phyloP scores from a whole-genome alignment of 2,797 vertebrate genomes.

The Siniperca undulata region DNA sequence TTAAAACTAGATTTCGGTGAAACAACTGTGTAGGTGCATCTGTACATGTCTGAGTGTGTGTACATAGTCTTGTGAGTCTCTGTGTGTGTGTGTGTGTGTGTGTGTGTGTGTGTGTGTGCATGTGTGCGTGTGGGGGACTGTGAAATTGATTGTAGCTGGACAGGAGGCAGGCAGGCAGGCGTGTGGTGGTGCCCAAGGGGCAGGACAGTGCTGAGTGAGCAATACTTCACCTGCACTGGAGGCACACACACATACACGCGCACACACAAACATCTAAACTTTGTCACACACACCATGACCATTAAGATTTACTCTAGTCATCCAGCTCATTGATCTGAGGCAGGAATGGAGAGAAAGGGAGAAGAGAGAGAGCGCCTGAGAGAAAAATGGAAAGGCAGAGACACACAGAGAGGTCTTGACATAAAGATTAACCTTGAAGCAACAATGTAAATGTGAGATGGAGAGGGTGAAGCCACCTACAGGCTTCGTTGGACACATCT shows the following conservation, averaged over 20 bases:
- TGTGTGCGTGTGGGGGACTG: constrained; percentile 31
- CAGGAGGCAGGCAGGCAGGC: constrained; percentile 82
- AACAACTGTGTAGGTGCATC: background rate
- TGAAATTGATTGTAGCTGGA: constrained; percentile 86
- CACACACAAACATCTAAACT: constrained; percentile 55
- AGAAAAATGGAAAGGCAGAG: constrained; percentile 62
- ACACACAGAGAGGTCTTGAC: constrained; percentile 50
- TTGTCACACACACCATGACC: constrained; percentile 73
- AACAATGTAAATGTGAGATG: constrained; percentile 49
- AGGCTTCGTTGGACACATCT: constrained; percentile 27
- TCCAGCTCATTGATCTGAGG: constrained; percentile 77
- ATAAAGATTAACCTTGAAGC: constrained; percentile 66
- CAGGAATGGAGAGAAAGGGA: constrained; percentile 48
- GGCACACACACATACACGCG: constrained; percentile 24
- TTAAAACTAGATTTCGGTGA: constrained; percentile 8
- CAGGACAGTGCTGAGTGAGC: constrained; percentile 81
- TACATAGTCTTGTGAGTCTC: background rate
- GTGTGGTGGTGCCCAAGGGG: constrained; percentile 78
- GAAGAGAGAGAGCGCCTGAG: constrained; percentile 20
- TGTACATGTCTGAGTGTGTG: constrained; percentile 4
- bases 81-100: constrained; percentile 11
- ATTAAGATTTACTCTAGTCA: constrained; percentile 78
- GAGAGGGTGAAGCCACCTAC: constrained; percentile 46
- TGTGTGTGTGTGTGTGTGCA: constrained; percentile 22
- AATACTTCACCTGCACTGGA: constrained; percentile 77